Base-by-base conservation (phyloP, 2,113 vertebrate genomes). In the Lepidiolamprologus cunningtoni region DNA sequence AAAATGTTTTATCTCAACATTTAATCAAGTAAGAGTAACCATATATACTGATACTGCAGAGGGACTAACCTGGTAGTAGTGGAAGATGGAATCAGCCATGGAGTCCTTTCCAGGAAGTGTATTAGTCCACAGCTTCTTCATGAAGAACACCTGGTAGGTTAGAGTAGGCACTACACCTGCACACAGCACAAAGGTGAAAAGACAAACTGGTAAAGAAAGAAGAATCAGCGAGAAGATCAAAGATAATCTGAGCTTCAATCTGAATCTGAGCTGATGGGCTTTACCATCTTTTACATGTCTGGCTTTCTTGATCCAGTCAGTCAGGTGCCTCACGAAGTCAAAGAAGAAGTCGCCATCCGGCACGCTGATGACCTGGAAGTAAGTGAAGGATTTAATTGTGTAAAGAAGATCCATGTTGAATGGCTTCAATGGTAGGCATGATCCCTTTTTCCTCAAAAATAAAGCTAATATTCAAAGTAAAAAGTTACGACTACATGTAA, bases 61-160 rank as follows among this genome's bases (percentile, higher is more conserved):
- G 23, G 2, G 4, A 35, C 85, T 3, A 88, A 99, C 99, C 95
- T 99, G 99, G 92, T 99, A 99, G 71, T 98, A 99, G 93, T 99
- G 99, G 94, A 99, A 99, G 91, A 99, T 99, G 55, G 98, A 99
- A 87, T 99, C 99, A 0, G 99, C 99, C 97, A 99, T 99, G 0
- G 97, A 95, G 93, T 99, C 99, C 90, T 98, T 99, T 73, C 98
- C 99, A 2, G 99, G 99, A 0, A 90, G 93, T 0, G 98, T 99
- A 91, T 95, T 98, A 17, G 98, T 99, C 99, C 99, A 99, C 31
- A 99, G 91, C 92, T 99, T 99, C 95, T 99, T 99, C 98, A 99
- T 99, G 95, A 99, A 99, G 96, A 99, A 99, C 92, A 99, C 98
- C 96, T 99, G 99, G 88, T 99, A 99, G 47, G 98, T 99, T 84